These are phyloP conservation scores for Phaetusa simplex DNA, from an alignment of 2,113 vertebrate genomes.

Conservation along the genomic window DNA sequence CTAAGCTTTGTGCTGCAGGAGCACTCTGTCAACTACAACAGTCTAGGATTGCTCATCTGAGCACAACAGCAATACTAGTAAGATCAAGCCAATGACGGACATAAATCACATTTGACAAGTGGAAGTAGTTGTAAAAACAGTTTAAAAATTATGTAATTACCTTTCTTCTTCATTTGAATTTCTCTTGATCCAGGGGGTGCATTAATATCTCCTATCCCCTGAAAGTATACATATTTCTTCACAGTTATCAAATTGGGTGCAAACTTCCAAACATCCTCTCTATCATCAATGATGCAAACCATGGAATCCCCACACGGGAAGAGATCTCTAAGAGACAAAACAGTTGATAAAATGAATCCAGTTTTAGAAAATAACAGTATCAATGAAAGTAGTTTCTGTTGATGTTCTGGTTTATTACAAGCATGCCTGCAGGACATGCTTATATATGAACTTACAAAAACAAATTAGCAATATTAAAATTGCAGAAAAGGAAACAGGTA, in stretches of 20 bases:
- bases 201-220: constrained; percentile 94
- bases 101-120: not conserved
- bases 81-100: not conserved
- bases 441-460: not conserved
- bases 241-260: constrained; percentile 98
- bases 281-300: constrained; percentile 99
- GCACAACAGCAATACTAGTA: not conserved
- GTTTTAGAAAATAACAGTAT: not conserved
- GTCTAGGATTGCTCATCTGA: not conserved
- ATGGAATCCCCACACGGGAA: constrained; percentile 98
- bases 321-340: constrained; percentile 83
- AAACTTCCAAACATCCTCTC: constrained; percentile 98
- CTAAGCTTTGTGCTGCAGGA: not conserved
- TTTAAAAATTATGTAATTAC: constrained; percentile 46
- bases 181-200: constrained; percentile 89
- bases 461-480: not conserved
- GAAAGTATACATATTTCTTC: constrained; percentile 98
- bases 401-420: not conserved
- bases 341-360: not conserved
- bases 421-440: not conserved
- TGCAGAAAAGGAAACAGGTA: not conserved
- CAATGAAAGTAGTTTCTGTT: not conserved
- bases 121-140: not conserved
- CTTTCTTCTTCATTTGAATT: constrained; percentile 82
- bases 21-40: not conserved